Evolutionary conservation across 2,888 invertebrate species (phyloP).

Genomic region (Bellardia bayeri): DNA sequence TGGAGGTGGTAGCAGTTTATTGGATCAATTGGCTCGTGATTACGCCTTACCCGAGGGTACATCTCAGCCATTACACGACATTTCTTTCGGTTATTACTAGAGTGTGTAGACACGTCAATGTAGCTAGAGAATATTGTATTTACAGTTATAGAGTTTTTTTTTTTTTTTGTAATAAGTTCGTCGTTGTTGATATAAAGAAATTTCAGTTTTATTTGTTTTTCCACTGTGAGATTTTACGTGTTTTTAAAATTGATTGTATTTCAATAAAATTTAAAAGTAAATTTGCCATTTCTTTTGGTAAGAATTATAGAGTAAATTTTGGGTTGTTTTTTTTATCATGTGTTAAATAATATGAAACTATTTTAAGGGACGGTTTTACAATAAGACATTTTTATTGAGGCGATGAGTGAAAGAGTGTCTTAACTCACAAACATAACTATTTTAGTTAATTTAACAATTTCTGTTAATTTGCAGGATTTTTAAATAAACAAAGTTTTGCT

Average conservation of each 20-base stretch:
- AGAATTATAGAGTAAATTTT: conserved; percentile 7
- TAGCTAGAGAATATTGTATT: conserved; percentile 57
- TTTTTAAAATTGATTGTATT: conserved; percentile 43
- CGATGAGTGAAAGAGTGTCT: no score
- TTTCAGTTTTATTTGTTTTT: conserved; percentile 23
- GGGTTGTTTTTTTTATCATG: background rate
- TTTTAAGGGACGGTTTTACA: no score
- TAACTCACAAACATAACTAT: no score
- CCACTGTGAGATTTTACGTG: conserved; percentile 31
- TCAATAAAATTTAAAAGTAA: conserved; percentile 58
- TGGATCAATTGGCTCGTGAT: conserved; percentile 92
- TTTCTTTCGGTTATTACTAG: conserved; percentile 92
- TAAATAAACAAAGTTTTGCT: no score
- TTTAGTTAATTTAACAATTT: no score
- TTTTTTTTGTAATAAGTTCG: conserved; percentile 47
- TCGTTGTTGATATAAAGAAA: conserved; percentile 57
- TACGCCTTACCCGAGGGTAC: conserved; percentile 90
- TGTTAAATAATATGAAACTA: no score
- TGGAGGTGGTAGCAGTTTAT: conserved; percentile 85
- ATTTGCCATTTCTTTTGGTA: conserved; percentile 64
- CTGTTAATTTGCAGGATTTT: no score
- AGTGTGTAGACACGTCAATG: background rate
- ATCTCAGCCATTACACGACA: conserved; percentile 90
- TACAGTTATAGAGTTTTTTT: conserved; percentile 62
- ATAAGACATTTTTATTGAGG: no score